Evolutionary conservation across 1,140 invertebrate genomes (phyloP).

Genomic region (Halictus rubicundus): DNA sequence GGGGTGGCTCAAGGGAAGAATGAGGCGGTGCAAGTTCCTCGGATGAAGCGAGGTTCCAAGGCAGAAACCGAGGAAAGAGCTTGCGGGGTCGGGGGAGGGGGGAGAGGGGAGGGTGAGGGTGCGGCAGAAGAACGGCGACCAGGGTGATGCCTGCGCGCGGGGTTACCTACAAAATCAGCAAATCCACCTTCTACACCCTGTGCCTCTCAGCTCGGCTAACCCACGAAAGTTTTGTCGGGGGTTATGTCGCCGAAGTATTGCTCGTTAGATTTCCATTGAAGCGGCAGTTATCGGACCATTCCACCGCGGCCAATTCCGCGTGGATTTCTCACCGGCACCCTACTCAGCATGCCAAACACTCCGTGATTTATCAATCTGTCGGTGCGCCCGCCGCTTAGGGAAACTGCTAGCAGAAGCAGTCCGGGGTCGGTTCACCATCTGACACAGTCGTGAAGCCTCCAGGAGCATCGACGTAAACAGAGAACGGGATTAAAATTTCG

Average conservation of each 20-base stretch:
- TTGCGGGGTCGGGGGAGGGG: background rate
- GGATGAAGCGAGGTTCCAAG: constrained; percentile 52
- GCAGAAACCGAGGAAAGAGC: constrained; percentile 23
- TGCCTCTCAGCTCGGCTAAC: background rate
- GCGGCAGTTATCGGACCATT: constrained; percentile 33
- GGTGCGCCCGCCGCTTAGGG: background rate
- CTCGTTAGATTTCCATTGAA: constrained; percentile 50
- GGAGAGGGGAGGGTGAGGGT: background rate
- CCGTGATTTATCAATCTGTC: background rate
- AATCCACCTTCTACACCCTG: constrained; percentile 25
- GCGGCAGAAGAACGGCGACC: background rate
- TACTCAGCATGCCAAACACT: no score
- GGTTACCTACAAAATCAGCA: constrained; percentile 49
- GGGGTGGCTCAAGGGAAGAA: constrained; percentile 52
- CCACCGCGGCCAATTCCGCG: background rate
- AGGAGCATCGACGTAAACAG: background rate
- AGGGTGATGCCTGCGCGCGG: background rate
- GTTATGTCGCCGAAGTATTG: constrained; percentile 32
- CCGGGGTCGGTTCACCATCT: background rate
- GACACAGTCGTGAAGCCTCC: background rate
- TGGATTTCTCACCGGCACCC: background rate
- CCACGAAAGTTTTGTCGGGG: constrained; percentile 39
- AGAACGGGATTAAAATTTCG: background rate
- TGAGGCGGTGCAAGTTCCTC: constrained; percentile 47
- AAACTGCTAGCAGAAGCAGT: no score